Base-by-base conservation (phyloP, 1,140 invertebrate species). In the Homarus americanus region DNA sequence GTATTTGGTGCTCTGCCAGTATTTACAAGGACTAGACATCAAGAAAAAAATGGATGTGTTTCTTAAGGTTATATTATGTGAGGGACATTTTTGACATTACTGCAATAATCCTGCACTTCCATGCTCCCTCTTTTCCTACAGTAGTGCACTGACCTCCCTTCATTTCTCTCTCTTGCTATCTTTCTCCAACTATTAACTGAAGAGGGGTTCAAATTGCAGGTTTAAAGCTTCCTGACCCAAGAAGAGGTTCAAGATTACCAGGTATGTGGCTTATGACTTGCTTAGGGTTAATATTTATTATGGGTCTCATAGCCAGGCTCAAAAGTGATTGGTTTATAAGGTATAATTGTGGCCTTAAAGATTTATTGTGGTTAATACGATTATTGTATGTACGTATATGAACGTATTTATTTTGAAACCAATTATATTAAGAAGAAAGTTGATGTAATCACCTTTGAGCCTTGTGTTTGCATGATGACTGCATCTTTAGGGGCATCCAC, bases 211-310 rank as follows among this genome's bases (percentile, higher is more conserved):
- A 82, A 73, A 75, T 90, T 90, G 87, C 87, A 90, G 87, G 87
- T 90, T 90, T 90, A 90, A 90, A 90, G 66, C 79, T 89, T 63
- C 87, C 79, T 58, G 87, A 90, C 44, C 87, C 87, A 75, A 90
- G 87, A 75, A 83, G 87, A 83, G 44, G 79, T 76, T 90, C 87
- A 76, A 82, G 87, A 53, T 82, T 90, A 38, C 79, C 87, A 90
- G 87, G 87, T 90, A 90, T 75, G 87, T 90, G 53, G 76, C 79
- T 90, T 63, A 4, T 36, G 24, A 83, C 78, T 83, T 58, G 69
- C 79, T 38, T 66, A 32, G n/a, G 73, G 53, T 41, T 41, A 10
- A 49, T 49, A 41, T 84, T 66, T 41, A 28, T 83, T 24, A 28
- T 32, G 40, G 28, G 34, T 12, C 32, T 53, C 20, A 7, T 20